Conservation (phyloP, 2,888 invertebrate genomes). For the Oligia strigilis region DNA sequence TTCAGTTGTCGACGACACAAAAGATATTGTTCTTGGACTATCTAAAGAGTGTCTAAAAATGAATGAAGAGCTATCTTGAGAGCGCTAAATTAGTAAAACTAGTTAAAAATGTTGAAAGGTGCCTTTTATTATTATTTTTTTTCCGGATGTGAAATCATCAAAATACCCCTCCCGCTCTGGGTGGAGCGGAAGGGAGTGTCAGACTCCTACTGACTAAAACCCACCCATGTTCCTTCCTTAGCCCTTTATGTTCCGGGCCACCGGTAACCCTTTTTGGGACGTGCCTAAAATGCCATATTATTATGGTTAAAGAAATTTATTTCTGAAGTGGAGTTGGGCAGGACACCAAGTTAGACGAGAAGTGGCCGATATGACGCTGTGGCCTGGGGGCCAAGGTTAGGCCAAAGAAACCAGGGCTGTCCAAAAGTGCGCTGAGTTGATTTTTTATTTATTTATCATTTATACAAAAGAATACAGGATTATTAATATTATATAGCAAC, state of each 20-base stretch:
- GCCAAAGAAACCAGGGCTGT: not conserved
- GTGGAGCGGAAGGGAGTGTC: no score
- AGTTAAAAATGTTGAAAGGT: not conserved
- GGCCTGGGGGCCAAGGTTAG: not conserved
- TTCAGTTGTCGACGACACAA: conserved; percentile 21
- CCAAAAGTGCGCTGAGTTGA: not conserved
- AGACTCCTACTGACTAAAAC: no score
- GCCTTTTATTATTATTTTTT: not conserved
- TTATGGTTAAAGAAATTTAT: not conserved
- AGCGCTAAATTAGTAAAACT: not conserved
- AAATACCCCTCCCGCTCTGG: no score
- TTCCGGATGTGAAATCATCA: no score
- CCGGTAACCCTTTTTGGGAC: no score
- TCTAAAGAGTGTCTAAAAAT: not conserved
- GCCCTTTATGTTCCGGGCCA: no score
- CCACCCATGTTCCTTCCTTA: no score
- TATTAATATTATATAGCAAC: no score
- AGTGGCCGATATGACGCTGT: not conserved
- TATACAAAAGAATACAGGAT: no score
- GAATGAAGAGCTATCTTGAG: no score
- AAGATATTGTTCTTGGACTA: not conserved
- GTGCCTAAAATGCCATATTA: not conserved
- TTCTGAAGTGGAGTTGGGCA: not conserved
- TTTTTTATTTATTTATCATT: no score
- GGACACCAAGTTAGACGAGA: not conserved